Base-by-base conservation (phyloP, 2,888 invertebrate species). In the Coelinius sp. region DNA sequence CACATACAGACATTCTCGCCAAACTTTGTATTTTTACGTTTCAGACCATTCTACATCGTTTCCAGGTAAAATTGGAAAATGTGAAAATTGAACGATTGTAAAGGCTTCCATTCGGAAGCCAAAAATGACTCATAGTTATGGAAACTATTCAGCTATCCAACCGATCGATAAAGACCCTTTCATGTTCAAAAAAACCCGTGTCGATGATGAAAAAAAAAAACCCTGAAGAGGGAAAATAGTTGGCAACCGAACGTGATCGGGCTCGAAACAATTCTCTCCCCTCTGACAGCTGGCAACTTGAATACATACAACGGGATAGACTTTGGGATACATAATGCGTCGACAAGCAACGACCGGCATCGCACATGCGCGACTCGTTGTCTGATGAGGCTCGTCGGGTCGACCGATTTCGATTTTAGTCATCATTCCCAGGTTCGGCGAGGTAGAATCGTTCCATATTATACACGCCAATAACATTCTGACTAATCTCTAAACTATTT, bases 351-450 rank as follows among this genome's bases (percentile, higher is more conserved):
- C 84, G 84, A 83, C 82, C 83, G 83, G 82, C 82, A 81, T 82
- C 84, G 86, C 85, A 82, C 86, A 85, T 85, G 85, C 85, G 86
- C 84, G 84, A 71, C 80, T 76, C 78, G 79, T 79, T 82, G 81
- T 20, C 83, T 82, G 81, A 83, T n/a, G n/a, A n/a, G n/a, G 81
- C 84, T 22, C 64, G 41, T 68, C 56, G 52, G 56, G 83, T 83
- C 81, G 85, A 85, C 86, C 86, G 86, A 86, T 86, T 86, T 86
- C 86, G 86, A 86, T 86, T 86, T 86, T 86, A 86, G 86, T 86
- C 86, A n/a, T n/a, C n/a, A 85, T 85, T 84, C 85, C 84, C 85
- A 85, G 85, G 84, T 84, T 85, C 85, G 85, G 83, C 83, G 81
- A 83, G 84, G 82, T 83, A 83, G 81, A 85, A 85, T 86, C 86